A percentile compares a stretch with the other conserved stretches of the same genome.
Evolutionary conservation across 2,113 vertebrate genomes (phyloP).

Genomic region (Entomyzon cyanotis): DNA sequence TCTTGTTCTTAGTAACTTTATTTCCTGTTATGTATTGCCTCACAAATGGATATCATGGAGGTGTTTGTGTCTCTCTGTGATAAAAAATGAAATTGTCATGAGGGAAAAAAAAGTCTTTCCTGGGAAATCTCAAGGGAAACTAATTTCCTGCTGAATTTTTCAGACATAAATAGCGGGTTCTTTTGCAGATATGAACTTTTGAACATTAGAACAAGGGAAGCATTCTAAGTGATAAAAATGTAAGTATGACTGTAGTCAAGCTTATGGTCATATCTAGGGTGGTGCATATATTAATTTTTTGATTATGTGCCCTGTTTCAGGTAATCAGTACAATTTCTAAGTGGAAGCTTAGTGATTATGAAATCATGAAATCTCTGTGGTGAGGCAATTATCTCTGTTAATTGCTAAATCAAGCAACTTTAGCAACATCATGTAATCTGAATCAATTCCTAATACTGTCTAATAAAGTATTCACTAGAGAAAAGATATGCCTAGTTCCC

Average conservation of each 20-base stretch:
- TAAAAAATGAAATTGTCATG: neutral
- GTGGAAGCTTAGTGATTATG: conserved; percentile 22
- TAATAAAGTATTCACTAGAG: conserved; percentile 54
- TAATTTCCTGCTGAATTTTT: neutral
- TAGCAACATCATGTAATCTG: conserved; percentile 67
- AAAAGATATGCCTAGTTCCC: neutral
- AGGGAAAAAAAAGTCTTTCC: neutral
- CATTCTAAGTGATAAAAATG: neutral
- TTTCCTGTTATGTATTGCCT: neutral
- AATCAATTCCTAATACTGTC: conserved; percentile 58
- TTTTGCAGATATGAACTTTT: neutral
- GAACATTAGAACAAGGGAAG: neutral
- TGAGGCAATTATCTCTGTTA: conserved; percentile 63
- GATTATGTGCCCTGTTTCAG: conserved; percentile 22
- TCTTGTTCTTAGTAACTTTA: neutral
- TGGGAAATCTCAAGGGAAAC: neutral
- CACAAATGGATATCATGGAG: neutral
- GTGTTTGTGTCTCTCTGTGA: neutral
- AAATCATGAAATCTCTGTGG: conserved; percentile 53
- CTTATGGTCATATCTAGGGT: neutral
- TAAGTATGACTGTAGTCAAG: neutral
- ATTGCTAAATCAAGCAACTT: conserved; percentile 69
- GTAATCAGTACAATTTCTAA: conserved; percentile 33
- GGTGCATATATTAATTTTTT: neutral
- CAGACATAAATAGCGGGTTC: neutral